A percentile compares a stretch with the other conserved stretches of the same genome.
phyloP scores from a whole-genome alignment of 1,140 invertebrate species.

The Physella acuta region DNA sequence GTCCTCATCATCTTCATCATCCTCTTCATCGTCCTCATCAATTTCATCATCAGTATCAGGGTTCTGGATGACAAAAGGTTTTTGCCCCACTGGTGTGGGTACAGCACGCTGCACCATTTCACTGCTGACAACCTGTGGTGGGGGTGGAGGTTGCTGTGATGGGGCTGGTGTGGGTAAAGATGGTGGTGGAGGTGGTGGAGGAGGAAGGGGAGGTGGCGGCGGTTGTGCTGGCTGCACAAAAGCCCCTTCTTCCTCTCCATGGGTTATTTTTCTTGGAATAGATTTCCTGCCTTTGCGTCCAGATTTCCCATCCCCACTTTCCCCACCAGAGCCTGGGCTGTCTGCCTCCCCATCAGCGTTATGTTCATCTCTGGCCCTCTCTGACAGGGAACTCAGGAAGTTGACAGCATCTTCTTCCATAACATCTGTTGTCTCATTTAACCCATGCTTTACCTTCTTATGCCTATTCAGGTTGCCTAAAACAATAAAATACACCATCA shows the following conservation, averaged over 20 bases:
- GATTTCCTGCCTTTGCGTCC: constrained; percentile 23
- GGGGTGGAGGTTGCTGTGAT: background rate
- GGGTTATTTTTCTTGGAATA: constrained; percentile 23
- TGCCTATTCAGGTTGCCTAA: constrained; percentile 43
- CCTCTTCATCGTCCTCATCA: constrained; percentile 7
- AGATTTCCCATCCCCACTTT: constrained; percentile 19
- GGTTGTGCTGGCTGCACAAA: background rate
- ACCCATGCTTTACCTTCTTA: constrained; percentile 55
- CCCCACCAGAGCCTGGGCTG: constrained; percentile 7
- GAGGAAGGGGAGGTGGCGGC: background rate
- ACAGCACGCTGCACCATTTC: background rate
- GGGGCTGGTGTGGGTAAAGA: too few species aligned
- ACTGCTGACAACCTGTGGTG: background rate
- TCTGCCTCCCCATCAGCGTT: constrained; percentile 15
- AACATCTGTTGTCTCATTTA: constrained; percentile 48
- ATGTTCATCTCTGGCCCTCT: constrained; percentile 34
- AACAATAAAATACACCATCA: too few species aligned
- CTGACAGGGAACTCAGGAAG: constrained; percentile 44
- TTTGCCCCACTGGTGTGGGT: background rate
- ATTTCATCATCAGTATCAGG: constrained; percentile 24
- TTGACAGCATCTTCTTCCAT: constrained; percentile 53
- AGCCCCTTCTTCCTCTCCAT: constrained; percentile 3
- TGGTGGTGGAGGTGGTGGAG: background rate
- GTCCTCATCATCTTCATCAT: background rate
- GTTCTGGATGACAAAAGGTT: constrained; percentile 26